Evolutionary conservation across 2,888 invertebrate species (phyloP).

Genomic region (Ichneumoninae sp.): DNA sequence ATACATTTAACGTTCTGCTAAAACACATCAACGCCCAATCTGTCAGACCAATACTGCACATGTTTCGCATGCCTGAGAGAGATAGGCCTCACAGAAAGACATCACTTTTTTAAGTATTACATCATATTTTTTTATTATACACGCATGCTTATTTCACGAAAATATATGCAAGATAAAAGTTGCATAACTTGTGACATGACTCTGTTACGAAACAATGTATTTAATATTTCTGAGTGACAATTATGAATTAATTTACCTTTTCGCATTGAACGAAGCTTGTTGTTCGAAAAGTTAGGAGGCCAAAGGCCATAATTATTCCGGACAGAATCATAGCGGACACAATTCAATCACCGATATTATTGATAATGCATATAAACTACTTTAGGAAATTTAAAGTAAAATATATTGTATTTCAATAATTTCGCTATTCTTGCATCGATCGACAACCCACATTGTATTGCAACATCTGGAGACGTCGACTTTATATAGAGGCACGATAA

Average conservation of each 20-base stretch:
- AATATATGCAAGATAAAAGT: too few species aligned
- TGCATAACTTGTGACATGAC: too few species aligned
- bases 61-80: too few species aligned
- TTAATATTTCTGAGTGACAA: not conserved
- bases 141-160: too few species aligned
- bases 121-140: too few species aligned
- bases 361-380: too few species aligned
- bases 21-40: not conserved
- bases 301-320: not conserved
- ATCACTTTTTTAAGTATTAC: too few species aligned
- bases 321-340: not conserved
- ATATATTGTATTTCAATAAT: not conserved
- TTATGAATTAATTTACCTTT: slow-evolving; percentile 6
- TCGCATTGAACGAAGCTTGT: not conserved
- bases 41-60: too few species aligned
- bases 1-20: not conserved
- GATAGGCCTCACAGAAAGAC: too few species aligned
- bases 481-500: too few species aligned
- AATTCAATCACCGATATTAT: not conserved
- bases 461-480: too few species aligned
- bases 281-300: not conserved
- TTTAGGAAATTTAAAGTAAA: not conserved
- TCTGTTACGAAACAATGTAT: not conserved
- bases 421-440: not conserved
- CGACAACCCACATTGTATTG: not conserved